Evolutionary conservation across 2,888 invertebrate genomes (phyloP).

Genomic region (Galerucella pusilla): DNA sequence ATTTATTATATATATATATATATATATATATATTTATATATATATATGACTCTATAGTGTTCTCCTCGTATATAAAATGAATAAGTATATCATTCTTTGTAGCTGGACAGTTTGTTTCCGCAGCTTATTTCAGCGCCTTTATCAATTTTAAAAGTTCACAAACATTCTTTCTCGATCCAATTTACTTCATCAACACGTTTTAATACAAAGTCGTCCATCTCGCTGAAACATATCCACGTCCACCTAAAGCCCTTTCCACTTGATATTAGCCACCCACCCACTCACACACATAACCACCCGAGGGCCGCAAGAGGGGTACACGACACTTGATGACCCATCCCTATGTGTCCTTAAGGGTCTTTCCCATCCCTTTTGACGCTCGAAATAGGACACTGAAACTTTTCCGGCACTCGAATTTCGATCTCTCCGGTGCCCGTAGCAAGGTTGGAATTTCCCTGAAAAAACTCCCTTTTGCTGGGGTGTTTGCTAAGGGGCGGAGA

Average conservation of each 20-base stretch:
- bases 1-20: no score
- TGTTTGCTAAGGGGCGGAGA: constrained; percentile 13
- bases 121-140: neutral
- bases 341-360: constrained; percentile 39
- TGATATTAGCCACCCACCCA: constrained; percentile 18
- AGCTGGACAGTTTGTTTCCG: neutral
- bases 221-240: constrained; percentile 28
- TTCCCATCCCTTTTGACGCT: constrained; percentile 31
- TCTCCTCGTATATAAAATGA: no score
- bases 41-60: no score
- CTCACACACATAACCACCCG: neutral
- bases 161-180: neutral
- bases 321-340: constrained; percentile 40
- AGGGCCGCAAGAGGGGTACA: constrained; percentile 13
- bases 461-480: constrained; percentile 18
- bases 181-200: constrained; percentile 5
- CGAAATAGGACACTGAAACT: constrained; percentile 41
- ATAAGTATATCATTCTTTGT: no score
- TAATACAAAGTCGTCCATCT: constrained; percentile 2
- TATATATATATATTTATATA: no score
- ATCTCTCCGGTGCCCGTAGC: constrained; percentile 36
- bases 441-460: constrained; percentile 31
- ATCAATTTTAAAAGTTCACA: neutral
- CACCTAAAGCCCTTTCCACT: constrained; percentile 28
- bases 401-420: constrained; percentile 39